phyloP scores from a whole-genome alignment of 2,797 vertebrate species.

The Phrynocephalus vlangalii region DNA sequence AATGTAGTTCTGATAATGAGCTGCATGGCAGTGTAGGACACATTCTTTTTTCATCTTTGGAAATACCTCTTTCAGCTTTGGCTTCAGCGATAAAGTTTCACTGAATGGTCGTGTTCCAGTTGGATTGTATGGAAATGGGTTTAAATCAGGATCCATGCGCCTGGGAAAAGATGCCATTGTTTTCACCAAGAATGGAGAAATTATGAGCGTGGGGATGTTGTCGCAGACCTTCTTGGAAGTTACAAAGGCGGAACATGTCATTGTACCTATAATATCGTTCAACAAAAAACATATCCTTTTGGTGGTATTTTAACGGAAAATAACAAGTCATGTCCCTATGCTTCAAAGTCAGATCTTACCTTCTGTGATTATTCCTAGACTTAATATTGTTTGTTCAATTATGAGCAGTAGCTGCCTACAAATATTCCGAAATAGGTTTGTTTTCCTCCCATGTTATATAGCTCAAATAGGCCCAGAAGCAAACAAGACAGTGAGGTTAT shows the following conservation, averaged over 20 bases:
- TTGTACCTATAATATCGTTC: slow-evolving; percentile 87
- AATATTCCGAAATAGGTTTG: not conserved
- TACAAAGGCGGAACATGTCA: slow-evolving; percentile 84
- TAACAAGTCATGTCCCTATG: fast-evolving
- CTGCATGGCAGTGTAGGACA: not conserved
- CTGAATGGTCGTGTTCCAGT: slow-evolving; percentile 86
- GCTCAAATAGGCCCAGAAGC: not conserved
- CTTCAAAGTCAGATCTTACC: not conserved
- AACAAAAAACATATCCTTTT: slow-evolving; percentile 88
- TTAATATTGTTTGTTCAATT: not conserved
- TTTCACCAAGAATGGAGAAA: slow-evolving; percentile 87
- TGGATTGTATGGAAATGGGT: slow-evolving; percentile 95
- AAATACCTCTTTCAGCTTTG: slow-evolving; percentile 82
- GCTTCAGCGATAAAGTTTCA: slow-evolving; percentile 92
- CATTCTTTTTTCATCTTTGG: not conserved
- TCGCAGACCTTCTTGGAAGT: slow-evolving; percentile 90
- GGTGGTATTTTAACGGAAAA: fast-evolving
- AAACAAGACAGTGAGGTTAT: too few species aligned
- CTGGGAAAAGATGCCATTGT: slow-evolving; percentile 92
- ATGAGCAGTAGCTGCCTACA: not conserved
- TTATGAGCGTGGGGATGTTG: slow-evolving; percentile 89
- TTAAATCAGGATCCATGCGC: slow-evolving; percentile 98
- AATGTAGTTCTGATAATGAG: not conserved
- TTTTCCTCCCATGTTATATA: not conserved
- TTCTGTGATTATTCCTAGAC: not conserved